Base-by-base conservation (phyloP, 2,113 vertebrate species). In the Verasper variegatus region DNA sequence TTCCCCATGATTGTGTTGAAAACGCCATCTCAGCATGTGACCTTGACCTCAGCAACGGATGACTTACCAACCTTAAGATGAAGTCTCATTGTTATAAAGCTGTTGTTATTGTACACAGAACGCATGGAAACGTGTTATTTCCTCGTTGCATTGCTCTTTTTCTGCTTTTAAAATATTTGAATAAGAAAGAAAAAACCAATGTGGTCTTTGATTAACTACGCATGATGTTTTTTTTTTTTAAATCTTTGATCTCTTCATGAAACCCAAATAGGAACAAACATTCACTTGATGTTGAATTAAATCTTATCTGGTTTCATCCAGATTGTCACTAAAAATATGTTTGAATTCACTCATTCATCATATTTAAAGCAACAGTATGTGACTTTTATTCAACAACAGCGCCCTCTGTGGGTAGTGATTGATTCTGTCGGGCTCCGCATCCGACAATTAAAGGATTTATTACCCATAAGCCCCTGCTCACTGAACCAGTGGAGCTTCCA, bases 1-100 rank as follows among this genome's bases (percentile, higher is more conserved):
- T 11, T 3, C 64, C 9, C 23, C 37, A 20, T 78, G 24, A 78
- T 81, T 45, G n/a, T 31, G 62, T 71, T 71, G 13, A 78, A 75
- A 5, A 24, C 45, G 78, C 24, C 40, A 12, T 69, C 31, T 77
- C 66, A 66, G 88, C 88, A 88, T 92, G 86, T 59, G 68, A 81
- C 58, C 56, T 71, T 26, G 18, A 65, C 37, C 31, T 58, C 58
- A 9, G 58, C 64, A 15, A 2, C 26, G 67, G 72, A 86, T 54
- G 71, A 62, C 40, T 26, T 59, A 49, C n/a, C 60, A n/a, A 26
- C 18, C 51, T 59, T 37, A 9, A 37, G 8, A 63, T 42, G 40
- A 42, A 13, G 40, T 42, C 40, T 40, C 8, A 40, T 40, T 40
- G 40, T 13, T 11, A 42, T 42, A 42, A 42, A 42, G 40, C 40